Conservation (phyloP, 2,797 vertebrate genomes). For the Anisognathus igniventris region DNA sequence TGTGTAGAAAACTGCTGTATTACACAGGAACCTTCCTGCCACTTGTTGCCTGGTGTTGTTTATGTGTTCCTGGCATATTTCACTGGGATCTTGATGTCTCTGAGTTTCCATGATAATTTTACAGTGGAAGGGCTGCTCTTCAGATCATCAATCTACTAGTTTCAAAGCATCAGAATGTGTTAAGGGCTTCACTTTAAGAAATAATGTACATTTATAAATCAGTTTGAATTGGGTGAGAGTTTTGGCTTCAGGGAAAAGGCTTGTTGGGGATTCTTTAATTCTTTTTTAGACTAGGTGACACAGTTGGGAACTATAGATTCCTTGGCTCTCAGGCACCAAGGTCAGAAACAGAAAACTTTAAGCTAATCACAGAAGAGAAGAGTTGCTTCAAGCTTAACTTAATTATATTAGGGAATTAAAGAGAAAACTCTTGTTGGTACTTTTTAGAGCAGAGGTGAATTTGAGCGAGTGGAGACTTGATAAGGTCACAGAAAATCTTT, state of each 20-base stretch:
- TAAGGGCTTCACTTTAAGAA: neutral
- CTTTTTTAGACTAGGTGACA: neutral
- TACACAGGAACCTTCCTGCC: neutral
- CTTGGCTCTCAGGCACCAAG: neutral
- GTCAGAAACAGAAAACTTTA: conserved; percentile 9
- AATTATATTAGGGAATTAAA: conserved; percentile 46
- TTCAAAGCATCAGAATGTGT: neutral
- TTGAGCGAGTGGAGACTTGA: neutral
- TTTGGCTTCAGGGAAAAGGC: neutral
- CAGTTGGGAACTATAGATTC: neutral
- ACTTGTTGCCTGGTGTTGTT: neutral
- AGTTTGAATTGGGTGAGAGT: neutral
- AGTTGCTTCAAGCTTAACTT: conserved; percentile 29
- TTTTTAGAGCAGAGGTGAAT: neutral
- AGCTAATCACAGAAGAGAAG: neutral
- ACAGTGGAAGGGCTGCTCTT: neutral
- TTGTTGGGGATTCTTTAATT: neutral
- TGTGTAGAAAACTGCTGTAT: neutral
- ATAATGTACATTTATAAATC: neutral
- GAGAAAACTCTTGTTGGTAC: neutral
- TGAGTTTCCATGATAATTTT: neutral
- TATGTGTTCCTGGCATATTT: neutral
- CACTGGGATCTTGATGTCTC: neutral
- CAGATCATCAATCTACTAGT: neutral
- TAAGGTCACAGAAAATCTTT: conserved; percentile 17